A percentile compares a stretch with the other conserved stretches of the same genome.
These are phyloP conservation scores for Mustelus asterias DNA, from an alignment of 2,113 vertebrate genomes.

Conservation along the genomic window DNA sequence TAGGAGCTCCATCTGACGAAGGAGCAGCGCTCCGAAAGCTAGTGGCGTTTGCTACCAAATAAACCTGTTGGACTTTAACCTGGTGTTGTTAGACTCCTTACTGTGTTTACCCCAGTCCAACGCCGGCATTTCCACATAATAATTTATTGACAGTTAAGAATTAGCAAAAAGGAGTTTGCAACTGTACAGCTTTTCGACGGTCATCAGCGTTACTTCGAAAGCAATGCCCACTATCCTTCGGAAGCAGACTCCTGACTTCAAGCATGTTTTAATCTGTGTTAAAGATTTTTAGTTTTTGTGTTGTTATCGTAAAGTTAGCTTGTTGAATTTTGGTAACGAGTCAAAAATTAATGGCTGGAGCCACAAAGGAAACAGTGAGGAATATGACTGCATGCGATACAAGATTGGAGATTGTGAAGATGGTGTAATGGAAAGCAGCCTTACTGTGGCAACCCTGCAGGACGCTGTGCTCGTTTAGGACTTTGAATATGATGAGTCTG, in stretches of 20 bases:
- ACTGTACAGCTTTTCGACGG: background rate
- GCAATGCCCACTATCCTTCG: background rate
- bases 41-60: no score
- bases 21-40: no score
- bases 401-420: constrained; percentile 27
- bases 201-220: background rate
- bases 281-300: constrained; percentile 10
- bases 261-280: constrained; percentile 2
- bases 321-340: constrained; percentile 4
- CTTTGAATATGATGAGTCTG: background rate
- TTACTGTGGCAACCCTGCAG: background rate
- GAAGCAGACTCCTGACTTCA: background rate
- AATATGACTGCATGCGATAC: background rate
- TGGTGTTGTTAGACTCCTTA: no score
- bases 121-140: no score
- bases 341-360: constrained; percentile 27
- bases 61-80: no score
- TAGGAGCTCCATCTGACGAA: no score
- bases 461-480: background rate
- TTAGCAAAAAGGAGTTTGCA: background rate
- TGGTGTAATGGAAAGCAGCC: constrained; percentile 18
- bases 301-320: background rate
- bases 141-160: background rate
- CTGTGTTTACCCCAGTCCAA: no score
- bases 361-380: background rate